Evolutionary conservation across 2,797 vertebrate species (phyloP), one percentile per base, ranked within the genome.

Genomic region (Thaleichthys pacificus): DNA sequence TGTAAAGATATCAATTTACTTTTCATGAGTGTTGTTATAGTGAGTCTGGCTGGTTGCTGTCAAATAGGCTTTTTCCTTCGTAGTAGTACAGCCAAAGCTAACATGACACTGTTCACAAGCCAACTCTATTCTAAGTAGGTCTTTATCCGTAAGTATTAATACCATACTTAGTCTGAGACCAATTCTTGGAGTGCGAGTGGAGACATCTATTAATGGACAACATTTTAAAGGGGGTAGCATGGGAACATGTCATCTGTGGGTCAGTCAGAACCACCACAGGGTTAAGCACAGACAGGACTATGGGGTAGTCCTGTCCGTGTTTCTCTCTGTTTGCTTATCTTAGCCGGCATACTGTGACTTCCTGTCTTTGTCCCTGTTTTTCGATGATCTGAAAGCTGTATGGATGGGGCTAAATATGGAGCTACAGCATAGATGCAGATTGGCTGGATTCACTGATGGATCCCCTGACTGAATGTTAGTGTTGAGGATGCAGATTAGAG

Each of bases 131-230:
- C 81, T 79, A 67, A 82, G 85, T 66, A 65, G 71, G 24, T 66
- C 75, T 69, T 72, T 0, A 66, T 71, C 70, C 75, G 64, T 73
- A 82, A 72, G 63, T 70, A n/a, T 0, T 82, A 73, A 85, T 80
- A 83, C 87, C 88, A 85, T 84, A 90, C 87, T 88, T 89, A 89
- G 89, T 76, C 82, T 71, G 81, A 68, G 66, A 71, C 78, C 71
- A 79, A 74, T 74, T 77, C 69, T 68, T 35, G 73, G 71, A 82
- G 66, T 51, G 73, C 75, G 83, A 85, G 82, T 80, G 66, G 76
- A 73, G 73, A 19, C 78, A 84, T 68, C 84, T 89, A 87, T 85
- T 88, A 85, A 82, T 81, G 84, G 86, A 75, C 68, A 63, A 63
- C 73, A 75, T 9, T 5, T 67, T 73, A 77, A 78, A 79, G 76